Evolutionary conservation across 2,797 vertebrate genomes (phyloP).

Genomic region (Sebastes vulpes): DNA sequence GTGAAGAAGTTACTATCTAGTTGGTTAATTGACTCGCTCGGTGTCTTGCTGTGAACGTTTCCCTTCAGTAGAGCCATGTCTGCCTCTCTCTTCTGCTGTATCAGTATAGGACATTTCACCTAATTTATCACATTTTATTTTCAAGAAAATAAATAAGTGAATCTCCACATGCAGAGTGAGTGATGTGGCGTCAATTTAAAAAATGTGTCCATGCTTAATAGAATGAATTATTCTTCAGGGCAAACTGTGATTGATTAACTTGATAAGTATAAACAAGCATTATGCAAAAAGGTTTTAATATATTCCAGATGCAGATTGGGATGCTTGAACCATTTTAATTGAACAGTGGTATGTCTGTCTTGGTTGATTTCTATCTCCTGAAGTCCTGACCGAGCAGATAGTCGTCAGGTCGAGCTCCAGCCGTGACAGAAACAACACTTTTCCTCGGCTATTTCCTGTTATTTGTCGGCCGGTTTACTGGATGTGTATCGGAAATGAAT

Average conservation of each 20-base stretch:
- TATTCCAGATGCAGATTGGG: neutral
- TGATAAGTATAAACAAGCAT: neutral
- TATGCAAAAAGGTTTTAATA: neutral
- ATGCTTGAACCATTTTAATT: neutral
- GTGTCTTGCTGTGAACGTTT: neutral
- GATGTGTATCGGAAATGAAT: slow-evolving; percentile 35
- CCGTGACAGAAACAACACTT: slow-evolving; percentile 19
- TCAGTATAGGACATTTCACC: neutral
- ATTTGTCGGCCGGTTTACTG: slow-evolving; percentile 43
- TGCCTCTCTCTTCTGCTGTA: neutral
- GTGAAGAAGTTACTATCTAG: neutral
- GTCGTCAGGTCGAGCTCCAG: neutral
- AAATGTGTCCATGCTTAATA: neutral
- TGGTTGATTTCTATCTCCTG: neutral
- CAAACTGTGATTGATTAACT: neutral
- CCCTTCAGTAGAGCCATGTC: neutral
- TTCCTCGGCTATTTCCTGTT: neutral
- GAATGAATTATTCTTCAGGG: neutral
- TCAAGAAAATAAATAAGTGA: neutral
- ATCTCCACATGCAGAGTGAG: neutral
- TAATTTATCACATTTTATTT: neutral
- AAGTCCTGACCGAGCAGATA: neutral
- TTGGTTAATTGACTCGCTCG: neutral
- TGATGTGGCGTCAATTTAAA: neutral
- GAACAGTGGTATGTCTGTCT: neutral